Evolutionary conservation across 2,797 vertebrate species (phyloP).

Genomic region (Macropus fuliginosus): DNA sequence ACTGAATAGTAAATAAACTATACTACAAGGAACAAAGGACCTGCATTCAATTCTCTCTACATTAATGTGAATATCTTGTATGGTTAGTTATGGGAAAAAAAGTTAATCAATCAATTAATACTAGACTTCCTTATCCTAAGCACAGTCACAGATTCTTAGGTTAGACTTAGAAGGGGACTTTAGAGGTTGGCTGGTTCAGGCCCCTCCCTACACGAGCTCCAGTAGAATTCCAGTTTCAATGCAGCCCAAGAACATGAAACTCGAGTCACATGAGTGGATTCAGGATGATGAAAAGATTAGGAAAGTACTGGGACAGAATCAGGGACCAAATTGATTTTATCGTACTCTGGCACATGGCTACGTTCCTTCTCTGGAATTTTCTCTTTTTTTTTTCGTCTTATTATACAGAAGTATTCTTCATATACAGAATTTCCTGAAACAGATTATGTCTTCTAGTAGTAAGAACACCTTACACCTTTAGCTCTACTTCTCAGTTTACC

Average conservation of each 20-base stretch:
- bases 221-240: constrained; percentile 61
- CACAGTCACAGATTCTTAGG: neutral
- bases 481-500: neutral
- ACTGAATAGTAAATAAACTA: neutral
- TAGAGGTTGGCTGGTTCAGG: constrained; percentile 30
- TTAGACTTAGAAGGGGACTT: neutral
- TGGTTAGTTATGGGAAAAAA: neutral
- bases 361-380: neutral
- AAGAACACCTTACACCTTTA: neutral
- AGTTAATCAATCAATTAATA: neutral
- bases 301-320: constrained; percentile 50
- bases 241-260: constrained; percentile 52
- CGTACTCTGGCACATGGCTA: neutral
- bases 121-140: neutral
- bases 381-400: neutral
- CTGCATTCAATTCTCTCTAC: neutral
- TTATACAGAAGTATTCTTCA: neutral
- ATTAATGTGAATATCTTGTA: neutral
- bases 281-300: constrained; percentile 69
- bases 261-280: constrained; percentile 67
- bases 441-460: neutral
- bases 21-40: neutral
- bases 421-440: neutral
- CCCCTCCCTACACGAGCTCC: constrained; percentile 45
- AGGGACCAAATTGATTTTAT: constrained; percentile 73